Conservation (phyloP, 2,113 vertebrate genomes). For the Illadopsis cleaveri region DNA sequence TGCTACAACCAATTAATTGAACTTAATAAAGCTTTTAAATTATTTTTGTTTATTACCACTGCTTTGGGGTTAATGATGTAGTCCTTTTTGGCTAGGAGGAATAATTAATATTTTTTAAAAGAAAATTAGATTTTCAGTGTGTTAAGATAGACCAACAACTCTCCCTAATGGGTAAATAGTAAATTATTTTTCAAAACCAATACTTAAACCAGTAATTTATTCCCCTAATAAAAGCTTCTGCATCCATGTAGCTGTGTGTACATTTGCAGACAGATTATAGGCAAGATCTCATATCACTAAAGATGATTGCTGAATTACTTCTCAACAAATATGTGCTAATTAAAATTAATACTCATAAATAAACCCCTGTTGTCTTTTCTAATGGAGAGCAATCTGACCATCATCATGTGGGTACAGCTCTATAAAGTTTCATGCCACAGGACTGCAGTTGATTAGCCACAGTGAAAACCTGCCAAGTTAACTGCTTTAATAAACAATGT, state of each 20-base stretch:
- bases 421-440: not conserved
- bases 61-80: conserved; percentile 63
- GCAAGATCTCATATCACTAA: not conserved
- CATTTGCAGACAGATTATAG: not conserved
- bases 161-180: conserved; percentile 38
- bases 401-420: not conserved
- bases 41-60: conserved; percentile 73
- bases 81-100: conserved; percentile 40
- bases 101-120: conserved; percentile 52
- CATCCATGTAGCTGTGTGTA: not conserved
- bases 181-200: conserved; percentile 55
- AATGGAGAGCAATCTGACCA: not conserved
- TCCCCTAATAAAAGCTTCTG: conserved; percentile 13
- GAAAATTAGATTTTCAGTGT: conserved; percentile 60
- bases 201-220: conserved; percentile 13
- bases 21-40: conserved; percentile 73
- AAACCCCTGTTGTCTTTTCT: not conserved
- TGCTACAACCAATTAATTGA: conserved; percentile 72
- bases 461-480: not conserved
- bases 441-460: not conserved
- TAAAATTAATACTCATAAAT: conserved; percentile 29
- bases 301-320: not conserved
- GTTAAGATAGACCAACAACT: conserved; percentile 48
- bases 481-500: conserved; percentile 9
- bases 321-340: conserved; percentile 38